phyloP scores from a whole-genome alignment of 2,113 vertebrate species.

The Sorex fumeus region DNA sequence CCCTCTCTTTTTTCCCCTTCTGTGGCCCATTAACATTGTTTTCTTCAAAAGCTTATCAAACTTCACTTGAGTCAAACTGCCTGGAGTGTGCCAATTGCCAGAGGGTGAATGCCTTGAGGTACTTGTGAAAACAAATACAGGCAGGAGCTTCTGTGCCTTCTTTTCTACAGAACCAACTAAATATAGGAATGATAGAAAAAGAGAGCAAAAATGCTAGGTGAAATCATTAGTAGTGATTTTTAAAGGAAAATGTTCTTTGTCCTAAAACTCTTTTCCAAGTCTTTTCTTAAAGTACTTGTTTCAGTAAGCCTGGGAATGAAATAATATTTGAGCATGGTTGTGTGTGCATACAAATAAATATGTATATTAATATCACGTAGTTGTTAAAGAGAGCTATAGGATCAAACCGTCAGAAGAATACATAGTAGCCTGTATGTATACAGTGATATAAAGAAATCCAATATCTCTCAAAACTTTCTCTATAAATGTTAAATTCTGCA shows the following conservation, averaged over 20 bases:
- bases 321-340: neutral
- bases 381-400: conserved; percentile 10
- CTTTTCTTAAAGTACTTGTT: conserved; percentile 37
- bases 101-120: conserved; percentile 10
- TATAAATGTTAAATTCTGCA: conserved; percentile 25
- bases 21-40: conserved; percentile 47
- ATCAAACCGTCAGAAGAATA: neutral
- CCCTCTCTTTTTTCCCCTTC: neutral
- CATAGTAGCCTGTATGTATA: neutral
- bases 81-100: conserved; percentile 9
- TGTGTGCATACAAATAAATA: neutral
- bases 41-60: conserved; percentile 71
- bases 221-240: too few relatives aligned
- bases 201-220: too few relatives aligned
- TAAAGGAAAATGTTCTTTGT: conserved; percentile 32
- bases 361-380: neutral
- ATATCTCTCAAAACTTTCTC: neutral
- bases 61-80: conserved; percentile 56
- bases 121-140: conserved; percentile 47
- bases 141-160: conserved; percentile 1
- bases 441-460: neutral
- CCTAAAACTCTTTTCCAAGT: conserved; percentile 26
- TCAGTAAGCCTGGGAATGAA: conserved; percentile 39
- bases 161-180: neutral
- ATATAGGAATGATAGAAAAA: conserved; percentile 9